These are phyloP conservation scores for Caenorhabditis wallacei DNA, from an alignment of 2,888 invertebrate species.

Conservation along the genomic window DNA sequence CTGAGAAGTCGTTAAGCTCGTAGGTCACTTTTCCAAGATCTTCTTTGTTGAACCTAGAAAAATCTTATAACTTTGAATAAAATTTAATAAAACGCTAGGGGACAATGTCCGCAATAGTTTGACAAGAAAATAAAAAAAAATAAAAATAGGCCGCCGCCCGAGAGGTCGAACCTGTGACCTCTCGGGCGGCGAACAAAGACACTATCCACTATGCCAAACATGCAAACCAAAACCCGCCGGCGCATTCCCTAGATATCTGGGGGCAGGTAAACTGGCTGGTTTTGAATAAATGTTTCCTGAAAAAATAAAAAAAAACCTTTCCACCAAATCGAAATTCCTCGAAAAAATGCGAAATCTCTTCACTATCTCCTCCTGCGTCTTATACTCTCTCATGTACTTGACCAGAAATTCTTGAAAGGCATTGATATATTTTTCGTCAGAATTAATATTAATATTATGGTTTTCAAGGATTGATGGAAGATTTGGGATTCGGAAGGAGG, in stretches of 20 bases:
- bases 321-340: constrained; percentile 46
- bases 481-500: constrained; percentile 22
- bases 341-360: constrained; percentile 41
- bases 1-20: constrained; percentile 47
- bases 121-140: too few relatives aligned
- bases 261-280: too few relatives aligned
- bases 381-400: constrained; percentile 37
- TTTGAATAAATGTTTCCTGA: too few relatives aligned
- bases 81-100: too few relatives aligned
- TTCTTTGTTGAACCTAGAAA: constrained; percentile 38
- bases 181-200: too few relatives aligned
- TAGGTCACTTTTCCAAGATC: constrained; percentile 41
- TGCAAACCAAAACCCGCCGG: too few relatives aligned
- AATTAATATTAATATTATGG: constrained; percentile 19
- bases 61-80: background rate
- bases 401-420: constrained; percentile 27
- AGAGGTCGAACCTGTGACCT: too few relatives aligned
- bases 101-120: too few relatives aligned
- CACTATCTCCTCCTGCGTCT: constrained; percentile 23
- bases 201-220: too few relatives aligned
- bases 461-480: constrained; percentile 14
- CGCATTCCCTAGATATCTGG: too few relatives aligned
- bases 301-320: constrained; percentile 18
- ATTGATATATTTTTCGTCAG: constrained; percentile 37
- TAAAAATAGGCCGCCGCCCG: too few relatives aligned